Evolutionary conservation across 2,113 vertebrate genomes (phyloP).

Genomic region (Hoplias malabaricus): DNA sequence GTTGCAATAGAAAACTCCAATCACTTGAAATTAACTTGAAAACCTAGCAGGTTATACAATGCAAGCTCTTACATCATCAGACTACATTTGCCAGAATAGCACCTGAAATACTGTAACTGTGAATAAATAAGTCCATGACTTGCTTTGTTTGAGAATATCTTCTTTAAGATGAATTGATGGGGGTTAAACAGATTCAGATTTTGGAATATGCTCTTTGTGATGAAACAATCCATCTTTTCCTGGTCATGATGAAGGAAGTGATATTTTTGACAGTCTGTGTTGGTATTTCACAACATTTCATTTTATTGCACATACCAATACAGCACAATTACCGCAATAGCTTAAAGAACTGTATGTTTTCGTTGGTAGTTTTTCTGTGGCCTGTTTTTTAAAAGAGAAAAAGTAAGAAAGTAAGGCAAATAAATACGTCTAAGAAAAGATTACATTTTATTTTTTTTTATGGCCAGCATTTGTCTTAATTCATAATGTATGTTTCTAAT

Average conservation of each 20-base stretch:
- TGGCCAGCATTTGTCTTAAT: neutral
- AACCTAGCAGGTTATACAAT: neutral
- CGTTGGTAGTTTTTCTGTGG: neutral
- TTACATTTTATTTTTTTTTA: neutral
- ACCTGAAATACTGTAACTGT: neutral
- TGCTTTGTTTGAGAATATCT: neutral
- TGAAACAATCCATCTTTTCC: constrained; percentile 30
- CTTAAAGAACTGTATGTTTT: neutral
- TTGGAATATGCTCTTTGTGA: neutral
- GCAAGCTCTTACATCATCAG: neutral
- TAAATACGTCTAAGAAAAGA: neutral
- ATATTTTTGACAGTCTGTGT: constrained; percentile 51
- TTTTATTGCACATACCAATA: neutral
- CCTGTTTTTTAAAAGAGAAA: neutral
- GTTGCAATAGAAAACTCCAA: constrained; percentile 10
- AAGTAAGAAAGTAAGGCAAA: neutral
- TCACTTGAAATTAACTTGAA: constrained; percentile 8
- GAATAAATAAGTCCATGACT: neutral
- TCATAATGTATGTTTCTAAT: neutral
- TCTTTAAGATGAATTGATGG: neutral
- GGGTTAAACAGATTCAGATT: neutral
- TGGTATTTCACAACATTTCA: constrained; percentile 48
- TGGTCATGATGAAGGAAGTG: constrained; percentile 46
- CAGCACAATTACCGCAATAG: neutral
- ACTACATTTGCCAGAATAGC: neutral